A percentile compares a stretch with the other conserved stretches of the same genome.
These are phyloP conservation scores for Procambarus clarkii DNA, from an alignment of 1,140 invertebrate genomes.

Conservation along the genomic window DNA sequence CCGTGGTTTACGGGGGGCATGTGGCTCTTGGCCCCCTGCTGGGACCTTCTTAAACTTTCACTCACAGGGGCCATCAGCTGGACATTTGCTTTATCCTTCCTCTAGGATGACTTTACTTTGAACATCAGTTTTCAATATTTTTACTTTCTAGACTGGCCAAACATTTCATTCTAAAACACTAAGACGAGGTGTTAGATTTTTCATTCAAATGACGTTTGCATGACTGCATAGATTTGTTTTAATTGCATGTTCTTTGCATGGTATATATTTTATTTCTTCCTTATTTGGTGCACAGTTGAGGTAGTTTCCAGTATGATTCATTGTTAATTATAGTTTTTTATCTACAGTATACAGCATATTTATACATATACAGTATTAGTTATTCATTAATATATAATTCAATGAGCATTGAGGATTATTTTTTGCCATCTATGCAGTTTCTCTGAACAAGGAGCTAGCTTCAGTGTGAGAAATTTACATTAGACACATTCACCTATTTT, in stretches of 20 bases:
- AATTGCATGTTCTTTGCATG: constrained; percentile 51
- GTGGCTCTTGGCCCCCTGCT: constrained; percentile 35
- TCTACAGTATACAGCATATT: no score
- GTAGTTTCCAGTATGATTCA: constrained; percentile 22
- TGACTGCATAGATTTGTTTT: constrained; percentile 43
- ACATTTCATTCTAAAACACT: constrained; percentile 60
- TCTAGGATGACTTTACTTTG: constrained; percentile 52
- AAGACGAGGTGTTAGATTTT: constrained; percentile 66
- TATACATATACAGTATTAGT: no score
- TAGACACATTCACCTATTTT: no score
- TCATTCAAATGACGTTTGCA: constrained; percentile 59
- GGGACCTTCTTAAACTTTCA: constrained; percentile 31
- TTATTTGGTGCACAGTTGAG: constrained; percentile 49
- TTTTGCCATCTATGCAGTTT: no score
- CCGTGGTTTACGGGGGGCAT: constrained; percentile 46
- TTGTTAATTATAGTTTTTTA: constrained; percentile 7
- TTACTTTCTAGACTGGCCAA: constrained; percentile 58
- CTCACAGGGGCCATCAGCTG: constrained; percentile 39
- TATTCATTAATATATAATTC: no score
- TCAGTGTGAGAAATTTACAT: no score
- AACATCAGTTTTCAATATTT: constrained; percentile 40
- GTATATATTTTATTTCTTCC: constrained; percentile 20
- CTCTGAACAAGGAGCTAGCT: no score
- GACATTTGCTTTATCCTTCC: constrained; percentile 31
- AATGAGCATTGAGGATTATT: no score